Base-by-base conservation (phyloP, 64 coral and sea anemone species). In the Catalaphyllia jardinei region DNA sequence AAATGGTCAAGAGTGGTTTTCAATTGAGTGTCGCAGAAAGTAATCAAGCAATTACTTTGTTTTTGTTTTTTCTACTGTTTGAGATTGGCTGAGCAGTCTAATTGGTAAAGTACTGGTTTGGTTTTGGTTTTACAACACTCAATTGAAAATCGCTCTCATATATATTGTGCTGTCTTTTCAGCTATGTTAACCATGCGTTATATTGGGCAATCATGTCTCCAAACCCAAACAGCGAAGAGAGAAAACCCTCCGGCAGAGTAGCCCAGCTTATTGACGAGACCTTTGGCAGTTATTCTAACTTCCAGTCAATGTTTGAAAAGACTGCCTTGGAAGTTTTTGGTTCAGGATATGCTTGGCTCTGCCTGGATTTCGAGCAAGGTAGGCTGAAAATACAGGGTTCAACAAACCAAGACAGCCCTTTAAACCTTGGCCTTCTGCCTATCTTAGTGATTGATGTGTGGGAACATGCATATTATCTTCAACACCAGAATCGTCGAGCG, bases 381-480 rank as follows among this genome's bases (percentile, higher is more conserved):
- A 71, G 76, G 0, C 64, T 88, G 30, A 94, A 64, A 16, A 83
- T 98, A 30, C 54, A 86, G 3, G 74, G 83, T 65, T 89, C 89
- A 60, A 31, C 65, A 57, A 98, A 98, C 63, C 96, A 98, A 64
- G 96, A 98, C 16, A 94, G 89, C 1, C 93, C 96, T 17, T 52
- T 94, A 50, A 75, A 72, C 11, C 72, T 81, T 0, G 83, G 86
- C 2, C 57, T 92, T 22, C 59, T 92, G 6, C 96, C 96, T 0
- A 60, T 98, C 7, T 57, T 98, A 30, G 93, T 98, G 3, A 50
- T 98, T 74, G 96, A 98, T 87, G 89, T 98, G 3, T 94, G 96
- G 96, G 96, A 98, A 88, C 96, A 98, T 89, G 96, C 96, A 6
- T 98, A 94, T 75, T 98, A 98, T 76, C 77, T 98, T 4, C 92